Evolutionary conservation across 2,797 vertebrate species (phyloP), one percentile per base, ranked within the genome.

Genomic region (Lagocephalus sceleratus): DNA sequence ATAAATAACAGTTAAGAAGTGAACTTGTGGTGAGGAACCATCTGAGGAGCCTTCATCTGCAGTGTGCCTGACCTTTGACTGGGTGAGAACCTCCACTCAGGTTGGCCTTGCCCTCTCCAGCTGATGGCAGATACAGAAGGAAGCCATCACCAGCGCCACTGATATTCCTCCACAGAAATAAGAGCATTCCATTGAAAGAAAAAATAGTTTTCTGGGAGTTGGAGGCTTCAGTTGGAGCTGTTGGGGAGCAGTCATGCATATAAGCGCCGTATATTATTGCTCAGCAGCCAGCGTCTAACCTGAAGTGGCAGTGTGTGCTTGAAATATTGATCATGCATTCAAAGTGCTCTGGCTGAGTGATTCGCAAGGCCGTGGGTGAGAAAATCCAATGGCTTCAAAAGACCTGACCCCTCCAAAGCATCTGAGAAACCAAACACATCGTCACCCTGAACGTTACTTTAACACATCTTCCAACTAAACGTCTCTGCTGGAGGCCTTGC

Each of bases 251-350:
- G 47, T 41, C 58, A 51, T 58, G 54, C 66, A 60, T 47, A 35
- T 45, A 47, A 57, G 35, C 19, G 9, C 63, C 21, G 59, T 38
- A 22, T 60, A 29, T 42, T 40, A 59, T 45, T 44, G n/a, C 22
- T 70, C 43, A 51, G 51, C 43, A 51, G n/a, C 58, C 42, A 39
- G 43, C 5, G 39, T 46, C 47, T 66, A 57, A 78, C 51, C 54
- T 53, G 48, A 54, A 49, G 42, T 60, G 52, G 51, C 60, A 65
- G 45, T 20, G 53, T 54, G 6, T 40, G 57, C 52, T 60, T 66
- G 59, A 67, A 75, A 35, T 77, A 76, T 75, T 54, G 78, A 78
- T 76, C 22, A 21, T 26, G 62, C 57, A 65, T 57, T 68, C 20
- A 54, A 26, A 44, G 52, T 3, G 44, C 56, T 52, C 20, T 41